A percentile compares a stretch with the other conserved stretches of the same genome.
These are phyloP conservation scores for Stenolophus ochropezus DNA, from an alignment of 2,888 invertebrate species.

Conservation along the genomic window DNA sequence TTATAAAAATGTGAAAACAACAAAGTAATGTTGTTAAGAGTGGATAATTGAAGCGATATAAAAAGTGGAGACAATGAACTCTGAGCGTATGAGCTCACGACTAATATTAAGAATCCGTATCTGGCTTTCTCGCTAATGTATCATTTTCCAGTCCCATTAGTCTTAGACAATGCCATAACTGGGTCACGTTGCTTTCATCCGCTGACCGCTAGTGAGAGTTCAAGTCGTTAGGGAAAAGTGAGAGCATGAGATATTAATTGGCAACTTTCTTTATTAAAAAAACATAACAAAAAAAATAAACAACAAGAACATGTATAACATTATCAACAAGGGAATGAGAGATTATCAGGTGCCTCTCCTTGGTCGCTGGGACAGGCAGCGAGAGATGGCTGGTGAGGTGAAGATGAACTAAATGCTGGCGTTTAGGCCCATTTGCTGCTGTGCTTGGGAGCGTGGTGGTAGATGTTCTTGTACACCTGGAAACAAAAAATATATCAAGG, in stretches of 20 bases:
- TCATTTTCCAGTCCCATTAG: conserved; percentile 2
- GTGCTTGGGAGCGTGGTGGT: conserved; percentile 76
- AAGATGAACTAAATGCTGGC: conserved; percentile 40
- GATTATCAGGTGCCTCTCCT: conserved; percentile 47
- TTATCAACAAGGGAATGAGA: conserved; percentile 46
- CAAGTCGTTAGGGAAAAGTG: conserved; percentile 21
- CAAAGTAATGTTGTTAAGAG: too few relatives aligned
- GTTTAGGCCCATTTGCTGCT: conserved; percentile 54
- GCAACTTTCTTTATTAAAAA: conserved; percentile 51
- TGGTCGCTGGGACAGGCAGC: conserved; percentile 25
- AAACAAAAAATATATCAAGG: background rate
- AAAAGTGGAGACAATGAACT: too few relatives aligned
- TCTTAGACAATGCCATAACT: conserved; percentile 19
- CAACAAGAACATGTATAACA: conserved; percentile 49
- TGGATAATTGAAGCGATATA: too few relatives aligned
- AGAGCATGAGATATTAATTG: conserved; percentile 33
- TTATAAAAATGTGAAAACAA: too few relatives aligned
- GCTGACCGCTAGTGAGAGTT: conserved; percentile 17
- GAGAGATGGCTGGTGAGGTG: conserved; percentile 19
- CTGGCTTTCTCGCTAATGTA: conserved; percentile 20
- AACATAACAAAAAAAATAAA: conserved; percentile 49
- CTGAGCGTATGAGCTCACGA: background rate
- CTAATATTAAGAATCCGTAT: background rate
- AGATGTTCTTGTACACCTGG: conserved; percentile 83
- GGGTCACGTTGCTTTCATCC: conserved; percentile 37